Evolutionary conservation across 2,888 invertebrate species (phyloP).

Genomic region (Candidula unifasciata): DNA sequence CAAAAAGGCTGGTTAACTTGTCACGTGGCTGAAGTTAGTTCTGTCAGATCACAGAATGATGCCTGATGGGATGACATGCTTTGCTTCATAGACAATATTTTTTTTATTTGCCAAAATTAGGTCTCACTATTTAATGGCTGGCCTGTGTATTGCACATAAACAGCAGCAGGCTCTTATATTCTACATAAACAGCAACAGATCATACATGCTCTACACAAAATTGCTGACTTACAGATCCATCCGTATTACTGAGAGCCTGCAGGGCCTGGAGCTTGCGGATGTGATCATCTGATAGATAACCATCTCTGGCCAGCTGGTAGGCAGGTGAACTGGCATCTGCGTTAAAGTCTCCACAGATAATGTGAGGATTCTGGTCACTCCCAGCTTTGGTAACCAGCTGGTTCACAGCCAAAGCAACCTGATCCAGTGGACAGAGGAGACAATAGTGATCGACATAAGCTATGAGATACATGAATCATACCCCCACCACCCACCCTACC

Average conservation of each 20-base stretch:
- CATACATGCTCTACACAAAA: not conserved
- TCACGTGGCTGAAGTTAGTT: no score
- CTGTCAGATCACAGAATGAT: no score
- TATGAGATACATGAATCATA: no score
- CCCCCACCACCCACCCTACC: no score
- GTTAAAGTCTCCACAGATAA: conserved; percentile 77
- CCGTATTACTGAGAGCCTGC: conserved; percentile 65
- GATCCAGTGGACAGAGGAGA: not conserved
- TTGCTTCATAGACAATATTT: no score
- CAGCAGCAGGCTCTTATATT: no score
- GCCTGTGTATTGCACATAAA: no score
- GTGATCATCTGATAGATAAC: conserved; percentile 72
- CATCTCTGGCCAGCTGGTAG: conserved; percentile 73
- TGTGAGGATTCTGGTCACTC: conserved; percentile 67
- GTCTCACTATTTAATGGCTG: no score
- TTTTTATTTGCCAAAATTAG: no score
- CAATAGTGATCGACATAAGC: no score
- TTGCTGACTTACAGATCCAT: conserved; percentile 65
- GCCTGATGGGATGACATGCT: no score
- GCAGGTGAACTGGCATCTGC: conserved; percentile 68
- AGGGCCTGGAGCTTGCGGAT: conserved; percentile 68
- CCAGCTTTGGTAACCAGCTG: conserved; percentile 72
- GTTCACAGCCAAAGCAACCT: conserved; percentile 74
- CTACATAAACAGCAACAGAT: not conserved
- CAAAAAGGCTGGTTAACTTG: no score